Percentiles rank a stretch among this genome's conserved stretches.
phyloP scores from a whole-genome alignment of 2,113 vertebrate genomes.

The Lophochroa leadbeateri region DNA sequence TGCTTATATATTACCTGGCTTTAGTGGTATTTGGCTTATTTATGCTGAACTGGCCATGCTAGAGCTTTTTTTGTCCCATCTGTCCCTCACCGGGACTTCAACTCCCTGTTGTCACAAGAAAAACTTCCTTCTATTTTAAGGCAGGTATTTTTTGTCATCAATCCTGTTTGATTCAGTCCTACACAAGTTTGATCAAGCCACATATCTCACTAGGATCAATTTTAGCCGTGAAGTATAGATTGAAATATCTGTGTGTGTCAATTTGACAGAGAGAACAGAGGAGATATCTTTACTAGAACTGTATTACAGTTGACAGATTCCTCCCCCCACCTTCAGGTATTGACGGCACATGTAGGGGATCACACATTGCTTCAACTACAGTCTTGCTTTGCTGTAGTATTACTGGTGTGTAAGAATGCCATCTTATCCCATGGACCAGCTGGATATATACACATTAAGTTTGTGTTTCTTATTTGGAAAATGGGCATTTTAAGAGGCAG shows the following conservation, averaged over 20 bases:
- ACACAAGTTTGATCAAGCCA: conserved; percentile 42
- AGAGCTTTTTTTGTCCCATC: not conserved
- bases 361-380: not conserved
- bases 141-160: conserved; percentile 27
- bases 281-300: conserved; percentile 38
- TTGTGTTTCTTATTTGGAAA: not conserved
- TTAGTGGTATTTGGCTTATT: not conserved
- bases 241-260: conserved; percentile 51
- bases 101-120: not conserved
- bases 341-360: not conserved
- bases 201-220: conserved; percentile 53
- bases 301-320: conserved; percentile 30
- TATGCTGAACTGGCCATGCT: not conserved
- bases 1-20: not conserved
- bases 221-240: conserved; percentile 49
- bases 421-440: not conserved
- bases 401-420: not conserved
- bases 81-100: not conserved
- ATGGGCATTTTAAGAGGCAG: not conserved
- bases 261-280: conserved; percentile 49
- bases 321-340: not conserved
- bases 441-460: not conserved
- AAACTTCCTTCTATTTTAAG: conserved; percentile 17
- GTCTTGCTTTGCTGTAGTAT: not conserved
- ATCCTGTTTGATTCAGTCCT: conserved; percentile 35